Evolutionary conservation across 2,797 vertebrate genomes (phyloP), one percentile per base, ranked within the genome.

Genomic region (Pseudotriccus pelzelni): DNA sequence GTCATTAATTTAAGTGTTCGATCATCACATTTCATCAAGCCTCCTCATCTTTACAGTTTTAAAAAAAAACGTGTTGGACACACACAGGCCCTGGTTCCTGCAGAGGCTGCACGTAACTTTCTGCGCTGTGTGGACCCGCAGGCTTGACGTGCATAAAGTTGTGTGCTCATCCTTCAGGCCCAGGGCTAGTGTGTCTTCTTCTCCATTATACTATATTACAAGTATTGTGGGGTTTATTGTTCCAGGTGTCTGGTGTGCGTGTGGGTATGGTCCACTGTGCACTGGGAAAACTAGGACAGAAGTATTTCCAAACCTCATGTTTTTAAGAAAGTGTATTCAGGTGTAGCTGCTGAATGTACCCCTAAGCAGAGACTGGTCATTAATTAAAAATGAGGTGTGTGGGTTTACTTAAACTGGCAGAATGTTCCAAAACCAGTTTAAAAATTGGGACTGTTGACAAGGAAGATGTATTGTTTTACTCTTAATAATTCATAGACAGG

Each of bases 161-260:
- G 20, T 4, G 25, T 8, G 6, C 16, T 4, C 8, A 1, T 60
- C 55, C 25, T 55, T 28, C 23, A 1, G 72, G 64, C 37, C 27
- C 1, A n/a, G 47, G 56, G 44, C 52, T 39, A 6, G 23, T 0
- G 0, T 8, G 12, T 4, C 14, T 10, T 23, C 37, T 36, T 18
- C 36, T 37, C 12, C 30, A 0, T 5, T 50, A 2, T 2, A 6
- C 43, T 4, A 0, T 12, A 4, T 24, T 49, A 12, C 15, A 25
- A 14, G 34, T 24, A 30, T 3, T 0, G 4, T 30, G 22, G 46
- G 32, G 7, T 60, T 60, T 79, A 28, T 55, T 1, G 30, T 73
- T 67, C 59, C 72, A 4, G 1, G 3, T 78, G 30, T 16, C 55
- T 50, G 44, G 12, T 20, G 0, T 27, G 19, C 27, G 0, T 28